These are phyloP conservation scores for Cirrhinus mrigala DNA, from an alignment of 2,797 vertebrate genomes.

Conservation along the genomic window DNA sequence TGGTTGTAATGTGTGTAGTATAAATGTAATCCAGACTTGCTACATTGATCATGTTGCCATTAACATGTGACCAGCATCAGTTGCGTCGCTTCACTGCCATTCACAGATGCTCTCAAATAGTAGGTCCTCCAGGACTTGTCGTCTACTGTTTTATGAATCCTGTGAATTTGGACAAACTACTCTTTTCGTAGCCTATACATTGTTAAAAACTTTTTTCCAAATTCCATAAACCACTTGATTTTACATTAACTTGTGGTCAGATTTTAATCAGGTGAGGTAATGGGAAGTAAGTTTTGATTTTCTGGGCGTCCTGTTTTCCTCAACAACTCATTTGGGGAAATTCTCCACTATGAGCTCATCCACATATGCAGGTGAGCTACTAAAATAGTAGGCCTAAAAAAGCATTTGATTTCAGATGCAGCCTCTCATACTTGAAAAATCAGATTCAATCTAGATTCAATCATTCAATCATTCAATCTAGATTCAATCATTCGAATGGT, in stretches of 20 bases:
- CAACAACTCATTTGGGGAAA: conserved; percentile 4
- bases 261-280: conserved; percentile 34
- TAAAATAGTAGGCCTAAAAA: not conserved
- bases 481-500: too few relatives aligned
- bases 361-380: not conserved
- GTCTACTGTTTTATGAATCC: not conserved
- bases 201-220: not conserved
- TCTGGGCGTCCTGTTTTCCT: conserved; percentile 9
- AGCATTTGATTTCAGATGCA: not conserved
- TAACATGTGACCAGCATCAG: not conserved
- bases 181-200: not conserved
- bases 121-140: too few relatives aligned
- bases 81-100: not conserved
- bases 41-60: not conserved
- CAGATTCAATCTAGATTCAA: not conserved
- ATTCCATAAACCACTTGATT: conserved; percentile 13
- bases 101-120: not conserved
- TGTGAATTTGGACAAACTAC: not conserved
- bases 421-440: not conserved
- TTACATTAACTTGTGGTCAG: conserved; percentile 28
- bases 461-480: too few relatives aligned
- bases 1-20: too few relatives aligned
- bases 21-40: too few relatives aligned
- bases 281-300: conserved; percentile 2
- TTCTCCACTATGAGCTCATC: conserved; percentile 20